Conservation (phyloP, 2,888 invertebrate genomes). For the Crocallis elinguaria region DNA sequence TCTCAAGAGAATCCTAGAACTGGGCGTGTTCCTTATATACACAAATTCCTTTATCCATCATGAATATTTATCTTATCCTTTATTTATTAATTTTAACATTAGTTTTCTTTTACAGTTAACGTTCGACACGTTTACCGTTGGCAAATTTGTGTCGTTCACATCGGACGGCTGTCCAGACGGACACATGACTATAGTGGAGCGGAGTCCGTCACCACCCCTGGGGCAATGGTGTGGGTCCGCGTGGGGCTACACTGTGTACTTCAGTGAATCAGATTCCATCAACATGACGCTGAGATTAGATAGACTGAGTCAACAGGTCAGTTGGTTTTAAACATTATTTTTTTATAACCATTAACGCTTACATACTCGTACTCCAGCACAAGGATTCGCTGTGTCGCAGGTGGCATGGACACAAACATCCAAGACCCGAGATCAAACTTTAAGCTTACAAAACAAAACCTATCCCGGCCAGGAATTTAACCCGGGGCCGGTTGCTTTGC, state of each 20-base stretch:
- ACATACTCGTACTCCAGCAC: too few species aligned
- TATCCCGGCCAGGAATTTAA: too few species aligned
- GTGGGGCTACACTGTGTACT: slow-evolving; percentile 94
- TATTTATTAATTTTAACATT: slow-evolving; percentile 4
- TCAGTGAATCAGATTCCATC: slow-evolving; percentile 92
- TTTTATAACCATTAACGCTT: not conserved
- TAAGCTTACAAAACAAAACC: too few species aligned
- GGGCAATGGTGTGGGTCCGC: slow-evolving; percentile 94
- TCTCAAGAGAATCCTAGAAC: too few species aligned
- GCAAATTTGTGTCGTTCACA: slow-evolving; percentile 91
- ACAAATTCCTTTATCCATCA: too few species aligned
- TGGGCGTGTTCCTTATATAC: too few species aligned
- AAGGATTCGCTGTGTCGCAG: too few species aligned
- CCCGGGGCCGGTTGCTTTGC: too few species aligned
- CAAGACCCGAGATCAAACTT: too few species aligned
- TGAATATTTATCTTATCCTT: too few species aligned
- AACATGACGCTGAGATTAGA: slow-evolving; percentile 90
- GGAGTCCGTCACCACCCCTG: slow-evolving; percentile 88
- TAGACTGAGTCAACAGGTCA: slow-evolving; percentile 90
- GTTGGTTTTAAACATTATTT: slow-evolving; percentile 17
- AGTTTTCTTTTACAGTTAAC: slow-evolving; percentile 87
- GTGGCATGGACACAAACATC: too few species aligned
- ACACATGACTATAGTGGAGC: slow-evolving; percentile 91
- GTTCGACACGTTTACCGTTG: slow-evolving; percentile 93
- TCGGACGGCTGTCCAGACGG: slow-evolving; percentile 92